A percentile compares a stretch with the other conserved stretches of the same genome.
Conservation (phyloP, 1,140 invertebrate species). For the Ips nitidus region DNA sequence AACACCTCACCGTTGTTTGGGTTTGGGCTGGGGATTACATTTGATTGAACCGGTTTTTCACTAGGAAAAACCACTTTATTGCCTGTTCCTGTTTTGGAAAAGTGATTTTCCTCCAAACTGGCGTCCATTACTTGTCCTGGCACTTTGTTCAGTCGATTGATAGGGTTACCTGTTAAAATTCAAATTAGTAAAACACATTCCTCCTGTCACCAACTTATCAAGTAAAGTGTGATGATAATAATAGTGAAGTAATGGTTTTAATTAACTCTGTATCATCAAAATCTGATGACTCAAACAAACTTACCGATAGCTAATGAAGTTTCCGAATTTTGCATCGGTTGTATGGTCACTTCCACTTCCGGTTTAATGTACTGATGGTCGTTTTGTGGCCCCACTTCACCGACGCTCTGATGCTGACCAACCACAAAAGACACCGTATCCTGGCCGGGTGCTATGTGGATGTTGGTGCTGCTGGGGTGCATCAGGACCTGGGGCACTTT, state of each 20-base stretch:
- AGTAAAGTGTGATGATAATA: no score
- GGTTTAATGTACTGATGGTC: constrained; percentile 51
- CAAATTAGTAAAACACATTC: no score
- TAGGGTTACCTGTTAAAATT: constrained; percentile 31
- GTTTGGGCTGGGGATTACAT: constrained; percentile 29
- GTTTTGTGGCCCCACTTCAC: constrained; percentile 45
- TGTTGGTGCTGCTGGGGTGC: constrained; percentile 62
- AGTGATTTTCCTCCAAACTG: constrained; percentile 46
- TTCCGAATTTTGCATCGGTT: constrained; percentile 48
- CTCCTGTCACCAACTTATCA: no score
- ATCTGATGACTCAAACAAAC: no score
- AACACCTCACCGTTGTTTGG: constrained; percentile 42
- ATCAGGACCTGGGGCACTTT: constrained; percentile 34
- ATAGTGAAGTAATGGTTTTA: no score
- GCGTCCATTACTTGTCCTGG: constrained; percentile 51
- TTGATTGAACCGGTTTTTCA: constrained; percentile 39
- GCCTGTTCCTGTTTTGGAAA: constrained; percentile 36
- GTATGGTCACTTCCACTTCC: constrained; percentile 43
- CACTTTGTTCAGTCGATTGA: constrained; percentile 43
- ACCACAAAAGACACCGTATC: constrained; percentile 65
- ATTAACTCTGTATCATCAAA: no score
- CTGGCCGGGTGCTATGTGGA: constrained; percentile 64
- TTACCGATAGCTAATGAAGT: constrained; percentile 49
- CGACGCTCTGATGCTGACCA: constrained; percentile 62
- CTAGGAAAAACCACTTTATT: constrained; percentile 50